Base-by-base conservation (phyloP, 1,140 invertebrate species). In the Polyergus mexicanus region DNA sequence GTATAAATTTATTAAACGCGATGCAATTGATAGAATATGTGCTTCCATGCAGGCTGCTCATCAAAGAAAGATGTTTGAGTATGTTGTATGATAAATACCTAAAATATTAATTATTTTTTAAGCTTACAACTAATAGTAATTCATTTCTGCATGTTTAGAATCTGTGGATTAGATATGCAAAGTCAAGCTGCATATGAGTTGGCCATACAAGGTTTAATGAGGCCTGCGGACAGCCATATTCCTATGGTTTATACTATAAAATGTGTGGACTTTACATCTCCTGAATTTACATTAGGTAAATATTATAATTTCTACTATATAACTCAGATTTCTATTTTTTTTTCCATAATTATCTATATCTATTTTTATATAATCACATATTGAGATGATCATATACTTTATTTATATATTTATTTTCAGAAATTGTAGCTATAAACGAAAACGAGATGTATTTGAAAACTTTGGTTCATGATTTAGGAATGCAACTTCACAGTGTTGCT, bases 111-210 rank as follows among this genome's bases (percentile, higher is more conserved):
- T 66, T 65, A 65, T 19, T 11, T 56, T 3, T 13, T 10, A 32
- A 62, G 4, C 38, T 81, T 44, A 60, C 6, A 63, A 47, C 77
- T 63, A 19, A 77, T 54, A 54, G 75, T 51, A 62, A 19, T 38
- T 80, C 13, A 66, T 68, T 68, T 63, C 19, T 69, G 25, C 44
- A 28, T 62, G 68, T 41, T 54, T 92, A 98, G 98, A 86, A 92
- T 97, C 62, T 96, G 96, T 85, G 98, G 98, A 58, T 95, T 99
- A 0, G 96, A 98, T 93, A 95, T 98, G 47, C 96, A 98, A 87
- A 98, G 97, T 86, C 97, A 99, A 95, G 96, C 97, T 68, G 98
- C 98, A 11, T 99, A 98, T 94, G 98, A 99, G 65, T 91, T 99
- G 77, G 98, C 98, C 22, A 95, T 96, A 19, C 93, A 97, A 94